phyloP scores from a whole-genome alignment of 2,113 vertebrate species.

The Dinomys branickii region DNA sequence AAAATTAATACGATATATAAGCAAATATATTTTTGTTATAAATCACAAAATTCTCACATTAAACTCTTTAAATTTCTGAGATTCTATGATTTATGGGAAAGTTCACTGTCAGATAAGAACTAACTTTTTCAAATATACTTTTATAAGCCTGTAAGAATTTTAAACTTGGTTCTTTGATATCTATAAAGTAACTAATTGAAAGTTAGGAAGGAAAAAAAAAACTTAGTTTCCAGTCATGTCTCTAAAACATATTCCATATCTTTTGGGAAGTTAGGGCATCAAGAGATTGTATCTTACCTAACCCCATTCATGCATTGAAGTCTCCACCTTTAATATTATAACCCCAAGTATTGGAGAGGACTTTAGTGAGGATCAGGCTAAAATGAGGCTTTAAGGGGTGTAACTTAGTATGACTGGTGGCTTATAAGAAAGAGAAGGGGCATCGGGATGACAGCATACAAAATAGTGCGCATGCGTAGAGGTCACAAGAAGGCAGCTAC shows the following conservation, averaged over 20 bases:
- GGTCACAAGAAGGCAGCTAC: background rate
- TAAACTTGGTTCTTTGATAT: conserved; percentile 40
- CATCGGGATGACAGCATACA: background rate
- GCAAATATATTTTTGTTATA: background rate
- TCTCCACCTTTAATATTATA: background rate
- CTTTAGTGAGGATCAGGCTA: background rate
- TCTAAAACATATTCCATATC: background rate
- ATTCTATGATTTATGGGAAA: background rate
- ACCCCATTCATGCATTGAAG: background rate
- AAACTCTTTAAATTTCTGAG: background rate
- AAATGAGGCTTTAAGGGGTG: background rate
- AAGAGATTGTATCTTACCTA: background rate
- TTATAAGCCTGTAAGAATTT: background rate
- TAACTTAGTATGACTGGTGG: background rate
- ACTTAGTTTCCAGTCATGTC: background rate
- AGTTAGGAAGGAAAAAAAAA: background rate
- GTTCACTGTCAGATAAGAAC: background rate
- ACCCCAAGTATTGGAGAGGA: background rate
- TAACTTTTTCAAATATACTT: background rate
- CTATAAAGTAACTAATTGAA: background rate
- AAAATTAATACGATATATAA: background rate
- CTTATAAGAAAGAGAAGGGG: background rate
- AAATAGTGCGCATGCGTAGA: background rate
- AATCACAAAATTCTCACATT: background rate
- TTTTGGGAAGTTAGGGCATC: background rate